Conservation (phyloP, 1,140 invertebrate genomes). For the Colletes latitarsis region DNA sequence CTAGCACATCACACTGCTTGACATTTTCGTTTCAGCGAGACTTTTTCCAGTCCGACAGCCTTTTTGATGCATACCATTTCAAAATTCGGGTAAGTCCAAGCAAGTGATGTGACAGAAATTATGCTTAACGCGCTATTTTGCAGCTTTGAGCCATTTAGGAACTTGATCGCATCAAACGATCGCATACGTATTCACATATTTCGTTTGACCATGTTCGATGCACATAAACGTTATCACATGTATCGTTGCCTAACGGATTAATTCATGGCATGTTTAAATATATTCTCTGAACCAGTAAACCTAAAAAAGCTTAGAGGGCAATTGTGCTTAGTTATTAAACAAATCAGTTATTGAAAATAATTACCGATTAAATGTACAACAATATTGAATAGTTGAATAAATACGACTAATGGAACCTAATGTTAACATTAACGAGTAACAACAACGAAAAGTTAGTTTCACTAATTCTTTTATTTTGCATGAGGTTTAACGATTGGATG, state of each 20-base stretch:
- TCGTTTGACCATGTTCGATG: constrained; percentile 4
- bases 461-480: constrained; percentile 33
- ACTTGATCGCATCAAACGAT: constrained; percentile 11
- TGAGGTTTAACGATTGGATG: constrained; percentile 17
- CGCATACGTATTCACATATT: neutral
- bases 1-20: constrained; percentile 77
- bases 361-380: neutral
- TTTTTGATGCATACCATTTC: constrained; percentile 87
- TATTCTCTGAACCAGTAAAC: constrained; percentile 27
- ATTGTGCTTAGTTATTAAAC: constrained; percentile 14
- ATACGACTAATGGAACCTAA: constrained; percentile 15
- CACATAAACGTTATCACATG: neutral
- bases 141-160: constrained; percentile 74
- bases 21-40: constrained; percentile 86
- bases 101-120: constrained; percentile 66
- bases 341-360: neutral
- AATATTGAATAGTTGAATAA: neutral
- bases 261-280: neutral
- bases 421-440: constrained; percentile 19
- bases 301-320: constrained; percentile 32
- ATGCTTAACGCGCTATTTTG: constrained; percentile 67
- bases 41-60: constrained; percentile 85
- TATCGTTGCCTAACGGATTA: constrained; percentile 5
- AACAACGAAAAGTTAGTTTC: neutral
- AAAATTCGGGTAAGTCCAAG: constrained; percentile 87